Conservation (phyloP, 2,888 invertebrate species). For the Lepetodrilus schrolli region DNA sequence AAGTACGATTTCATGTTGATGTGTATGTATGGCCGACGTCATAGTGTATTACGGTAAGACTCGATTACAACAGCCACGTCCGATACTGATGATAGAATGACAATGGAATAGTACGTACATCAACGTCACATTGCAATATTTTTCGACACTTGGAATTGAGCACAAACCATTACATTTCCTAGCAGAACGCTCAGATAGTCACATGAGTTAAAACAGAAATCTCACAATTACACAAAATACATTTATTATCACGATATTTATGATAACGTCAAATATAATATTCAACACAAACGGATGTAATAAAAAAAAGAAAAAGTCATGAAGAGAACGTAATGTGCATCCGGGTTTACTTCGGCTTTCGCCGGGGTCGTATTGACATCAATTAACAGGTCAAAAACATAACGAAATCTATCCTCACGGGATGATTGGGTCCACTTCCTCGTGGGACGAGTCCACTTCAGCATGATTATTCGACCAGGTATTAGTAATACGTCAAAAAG, state of each 20-base stretch:
- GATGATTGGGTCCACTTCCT: neutral
- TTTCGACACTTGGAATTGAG: no score
- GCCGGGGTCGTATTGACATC: constrained; percentile 17
- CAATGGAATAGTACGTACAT: no score
- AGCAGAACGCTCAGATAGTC: no score
- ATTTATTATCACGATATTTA: constrained; percentile 25
- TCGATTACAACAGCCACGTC: no score
- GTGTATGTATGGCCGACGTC: no score
- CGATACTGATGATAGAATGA: no score
- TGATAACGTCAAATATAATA: constrained; percentile 23
- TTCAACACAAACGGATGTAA: constrained; percentile 17
- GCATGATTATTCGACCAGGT: neutral
- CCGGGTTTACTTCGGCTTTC: constrained; percentile 7
- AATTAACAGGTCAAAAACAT: neutral
- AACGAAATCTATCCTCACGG: neutral
- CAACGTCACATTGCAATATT: no score
- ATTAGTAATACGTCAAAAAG: neutral
- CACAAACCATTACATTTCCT: no score
- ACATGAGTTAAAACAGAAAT: no score
- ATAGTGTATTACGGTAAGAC: no score
- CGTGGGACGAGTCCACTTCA: neutral
- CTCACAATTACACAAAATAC: constrained; percentile 9
- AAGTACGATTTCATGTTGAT: no score
- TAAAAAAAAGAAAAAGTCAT: no score
- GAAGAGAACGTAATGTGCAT: neutral